phyloP scores from a whole-genome alignment of 2,113 vertebrate species.

The Brachypodius melanocephalos region DNA sequence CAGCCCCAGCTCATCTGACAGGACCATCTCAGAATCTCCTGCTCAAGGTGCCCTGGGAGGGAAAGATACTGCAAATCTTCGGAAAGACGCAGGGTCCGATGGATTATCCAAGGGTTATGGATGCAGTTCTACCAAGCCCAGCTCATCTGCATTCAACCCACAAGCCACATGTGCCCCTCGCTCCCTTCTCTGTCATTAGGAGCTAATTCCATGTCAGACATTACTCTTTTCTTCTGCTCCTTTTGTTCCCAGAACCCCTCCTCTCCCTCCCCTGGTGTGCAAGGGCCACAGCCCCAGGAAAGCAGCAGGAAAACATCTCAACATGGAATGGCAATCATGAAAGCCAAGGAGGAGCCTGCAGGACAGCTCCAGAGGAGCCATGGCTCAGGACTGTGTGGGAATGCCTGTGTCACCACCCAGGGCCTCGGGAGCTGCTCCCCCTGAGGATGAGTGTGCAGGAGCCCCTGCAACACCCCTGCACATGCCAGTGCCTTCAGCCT shows the following conservation, averaged over 20 bases:
- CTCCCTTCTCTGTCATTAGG: neutral
- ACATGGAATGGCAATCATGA: accelerated
- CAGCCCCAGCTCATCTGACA: accelerated
- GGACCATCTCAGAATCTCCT: neutral
- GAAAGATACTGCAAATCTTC: neutral
- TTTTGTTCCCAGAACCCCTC: neutral
- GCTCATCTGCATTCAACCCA: neutral
- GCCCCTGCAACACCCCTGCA: neutral
- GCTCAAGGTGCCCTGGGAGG: neutral
- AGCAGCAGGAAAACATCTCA: neutral
- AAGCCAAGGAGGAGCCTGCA: accelerated
- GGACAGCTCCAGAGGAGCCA: neutral
- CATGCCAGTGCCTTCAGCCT: accelerated
- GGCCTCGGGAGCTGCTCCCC: accelerated
- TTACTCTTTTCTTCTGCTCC: neutral
- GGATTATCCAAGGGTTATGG: neutral
- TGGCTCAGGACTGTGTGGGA: neutral
- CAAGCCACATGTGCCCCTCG: accelerated
- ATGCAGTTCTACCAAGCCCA: neutral
- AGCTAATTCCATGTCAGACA: neutral
- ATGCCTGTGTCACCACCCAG: neutral
- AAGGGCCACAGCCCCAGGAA: neutral
- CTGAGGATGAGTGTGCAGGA: accelerated
- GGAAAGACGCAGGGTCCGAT: accelerated
- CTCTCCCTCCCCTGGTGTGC: neutral